phyloP scores from a whole-genome alignment of 1,140 invertebrate species.

The Temnothorax curvispinosus region DNA sequence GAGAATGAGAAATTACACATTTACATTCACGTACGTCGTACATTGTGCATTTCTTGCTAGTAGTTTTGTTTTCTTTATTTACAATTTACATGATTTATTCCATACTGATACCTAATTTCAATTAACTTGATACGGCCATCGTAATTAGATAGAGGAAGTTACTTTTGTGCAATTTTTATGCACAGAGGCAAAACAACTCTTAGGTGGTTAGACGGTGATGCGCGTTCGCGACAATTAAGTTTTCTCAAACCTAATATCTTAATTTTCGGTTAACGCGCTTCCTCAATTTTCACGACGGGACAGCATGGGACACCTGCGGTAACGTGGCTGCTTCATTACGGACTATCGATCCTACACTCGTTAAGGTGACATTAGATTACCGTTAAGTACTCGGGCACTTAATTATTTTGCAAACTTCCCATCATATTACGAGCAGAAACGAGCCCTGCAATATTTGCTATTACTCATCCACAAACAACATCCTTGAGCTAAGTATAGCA shows the following conservation, averaged over 20 bases:
- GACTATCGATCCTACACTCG: conserved; percentile 45
- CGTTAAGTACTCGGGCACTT: conserved; percentile 45
- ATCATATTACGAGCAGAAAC: conserved; percentile 18
- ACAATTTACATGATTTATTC: neutral
- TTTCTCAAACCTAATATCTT: conserved; percentile 11
- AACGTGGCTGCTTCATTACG: conserved; percentile 41
- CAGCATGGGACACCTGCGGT: neutral
- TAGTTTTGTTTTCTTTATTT: neutral
- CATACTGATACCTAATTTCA: neutral
- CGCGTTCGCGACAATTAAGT: conserved; percentile 4
- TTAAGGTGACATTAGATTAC: conserved; percentile 53
- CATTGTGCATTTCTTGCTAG: neutral
- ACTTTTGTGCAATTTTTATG: conserved; percentile 5
- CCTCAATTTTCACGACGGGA: conserved; percentile 28
- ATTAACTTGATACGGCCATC: neutral
- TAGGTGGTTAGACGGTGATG: neutral
- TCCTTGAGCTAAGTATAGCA: neutral
- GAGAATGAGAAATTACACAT: neutral
- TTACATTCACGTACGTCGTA: neutral
- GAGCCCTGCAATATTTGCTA: conserved; percentile 42
- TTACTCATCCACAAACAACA: conserved; percentile 20
- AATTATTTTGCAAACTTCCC: conserved; percentile 39
- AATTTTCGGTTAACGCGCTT: conserved; percentile 33
- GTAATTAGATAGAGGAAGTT: neutral
- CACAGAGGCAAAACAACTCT: neutral